Evolutionary conservation across 2,888 invertebrate species (phyloP), one percentile per base, ranked within the genome.

Genomic region (Habrosyne pyritoides): DNA sequence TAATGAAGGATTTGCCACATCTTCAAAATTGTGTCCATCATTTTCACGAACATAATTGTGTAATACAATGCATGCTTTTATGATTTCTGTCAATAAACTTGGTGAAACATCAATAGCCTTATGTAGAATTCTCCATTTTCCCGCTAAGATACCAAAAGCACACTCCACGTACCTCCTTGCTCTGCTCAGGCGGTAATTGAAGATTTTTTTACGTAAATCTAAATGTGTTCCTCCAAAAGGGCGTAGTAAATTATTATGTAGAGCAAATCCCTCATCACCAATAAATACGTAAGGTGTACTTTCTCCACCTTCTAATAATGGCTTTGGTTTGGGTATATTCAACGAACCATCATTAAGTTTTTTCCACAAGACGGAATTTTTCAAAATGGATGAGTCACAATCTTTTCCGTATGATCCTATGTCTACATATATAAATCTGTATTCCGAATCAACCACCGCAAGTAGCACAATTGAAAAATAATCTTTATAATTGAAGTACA

Each of bases 391-490:
- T 21, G 57, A 62, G 51, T 66, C 66, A 57, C 58, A 55, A 52
- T 63, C 57, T 50, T 61, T 67, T 53, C 64, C 66, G 52, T 62
- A 63, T 58, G 64, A 54, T 60, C 61, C 63, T 61, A 63, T 58
- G 53, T 66, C 63, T 50, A 66, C 60, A 57, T 59, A 64, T 59
- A 59, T 58, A 62, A 63, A 66, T 53, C 56, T 60, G 49, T 68
- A 68, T 56, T 63, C 55, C 47, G 64, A 56, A 63, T 68, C 68
- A 56, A 55, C 56, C 53, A 66, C 53, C 46, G 68, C 68, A 52
- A 66, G 56, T 55, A 68, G 59, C 48, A 66, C 60, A 47, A 64
- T 55, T 57, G 65, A 68, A 61, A 60, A 59, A 64, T 59, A 67
- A 50, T 61, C 55, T 62, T 66, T 67, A 54, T 67, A 64, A 59